phyloP scores from a whole-genome alignment of 2,888 invertebrate genomes.

The Platycheirus albimanus region DNA sequence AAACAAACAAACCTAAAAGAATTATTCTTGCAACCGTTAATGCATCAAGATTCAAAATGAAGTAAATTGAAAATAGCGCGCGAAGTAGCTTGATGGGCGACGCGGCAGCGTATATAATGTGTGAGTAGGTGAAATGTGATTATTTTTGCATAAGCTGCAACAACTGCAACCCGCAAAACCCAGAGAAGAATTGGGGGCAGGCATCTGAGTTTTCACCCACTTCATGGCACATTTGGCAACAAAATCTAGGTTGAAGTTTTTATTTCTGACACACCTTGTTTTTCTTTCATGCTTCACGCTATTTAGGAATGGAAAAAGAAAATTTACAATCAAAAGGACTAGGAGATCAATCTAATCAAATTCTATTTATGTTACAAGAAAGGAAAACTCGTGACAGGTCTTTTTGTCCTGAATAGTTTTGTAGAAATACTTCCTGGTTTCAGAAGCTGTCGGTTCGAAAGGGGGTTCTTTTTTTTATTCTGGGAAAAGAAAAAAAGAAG shows the following conservation, averaged over 20 bases:
- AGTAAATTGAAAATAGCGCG: constrained; percentile 38
- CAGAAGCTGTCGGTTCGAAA: too few species aligned
- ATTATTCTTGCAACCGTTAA: constrained; percentile 14
- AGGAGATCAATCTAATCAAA: constrained; percentile 41
- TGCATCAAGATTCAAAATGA: constrained; percentile 49
- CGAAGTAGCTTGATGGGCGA: neutral
- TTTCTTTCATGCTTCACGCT: neutral
- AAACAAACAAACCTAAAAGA: constrained; percentile 16
- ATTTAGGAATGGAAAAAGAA: too few species aligned
- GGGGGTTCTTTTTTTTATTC: too few species aligned
- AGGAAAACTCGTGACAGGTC: neutral
- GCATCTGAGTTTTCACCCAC: constrained; percentile 52
- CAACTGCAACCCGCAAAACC: too few species aligned
- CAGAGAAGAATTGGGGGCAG: constrained; percentile 42
- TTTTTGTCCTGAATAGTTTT: constrained; percentile 42
- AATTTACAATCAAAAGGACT: constrained; percentile 13
- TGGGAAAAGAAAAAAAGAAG: too few species aligned
- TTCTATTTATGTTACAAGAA: constrained; percentile 24
- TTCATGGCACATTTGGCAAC: too few species aligned
- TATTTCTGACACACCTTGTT: constrained; percentile 43
- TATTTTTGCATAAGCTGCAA: constrained; percentile 16
- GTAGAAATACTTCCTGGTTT: constrained; percentile 42
- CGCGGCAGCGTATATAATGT: neutral
- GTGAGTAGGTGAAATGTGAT: constrained; percentile 10
- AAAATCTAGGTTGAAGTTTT: neutral